Evolutionary conservation across 2,888 invertebrate genomes (phyloP), one percentile per base, ranked within the genome.

Genomic region (Mythimna vitellina): DNA sequence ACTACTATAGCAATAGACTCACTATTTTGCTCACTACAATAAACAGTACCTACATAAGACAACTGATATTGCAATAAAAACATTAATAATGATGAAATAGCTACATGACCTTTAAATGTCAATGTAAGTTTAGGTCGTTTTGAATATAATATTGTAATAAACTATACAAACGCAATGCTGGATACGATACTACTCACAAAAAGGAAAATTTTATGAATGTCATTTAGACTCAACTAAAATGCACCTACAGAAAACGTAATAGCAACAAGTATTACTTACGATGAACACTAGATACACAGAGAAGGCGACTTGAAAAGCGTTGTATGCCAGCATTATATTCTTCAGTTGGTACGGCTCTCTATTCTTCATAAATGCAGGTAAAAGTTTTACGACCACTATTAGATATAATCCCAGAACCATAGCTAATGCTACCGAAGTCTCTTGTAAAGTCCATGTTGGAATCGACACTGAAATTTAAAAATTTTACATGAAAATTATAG

Each of bases 331-430:
- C 86, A 98, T 94, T n/a, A 97, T 84, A 49, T 95, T 96, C 35
- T 97, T 97, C 29, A 98, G 87, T 67, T 97, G 96, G 73, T 97
- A 97, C 0, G 98, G 97, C 65, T 95, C 90, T 58, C 97, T 95
- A 63, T 97, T 93, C 70, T 96, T 96, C 98, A 98, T 98, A 84
- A 97, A 95, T 46, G 93, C 91, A 3, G 98, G 98, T 1, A 98
- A 97, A 69, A 97, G 89, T 78, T 96, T 96, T 62, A 97, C 92
- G 0, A 98, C 97, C 78, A 98, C 93, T 29, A 96, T 91, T 42
- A 98, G 92, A 89, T 99, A 99, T 17, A 97, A 91, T 54, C 96
- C 92, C 46, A 98, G 96, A 1, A 95, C 88, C 1, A 92, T 22
- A 0, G 79, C 80, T 0, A 93, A 72, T 0, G 89, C 92, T 3